Conservation (phyloP, 2,888 invertebrate species). For the Boloria selene region DNA sequence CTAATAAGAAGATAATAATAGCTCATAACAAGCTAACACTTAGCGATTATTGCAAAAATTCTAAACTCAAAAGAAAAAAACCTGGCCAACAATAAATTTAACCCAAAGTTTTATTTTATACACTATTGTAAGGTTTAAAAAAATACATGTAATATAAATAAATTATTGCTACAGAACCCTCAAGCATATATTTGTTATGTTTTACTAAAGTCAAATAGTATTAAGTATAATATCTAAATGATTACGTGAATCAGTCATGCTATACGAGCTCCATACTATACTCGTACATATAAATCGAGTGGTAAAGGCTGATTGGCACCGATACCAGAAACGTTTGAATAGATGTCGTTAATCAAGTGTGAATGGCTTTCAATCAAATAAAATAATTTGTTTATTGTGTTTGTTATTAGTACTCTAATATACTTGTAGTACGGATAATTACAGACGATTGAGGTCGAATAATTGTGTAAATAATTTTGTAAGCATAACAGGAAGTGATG, state of each 20-base stretch:
- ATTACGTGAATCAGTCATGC: too few relatives aligned
- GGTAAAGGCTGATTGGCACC: constrained; percentile 22
- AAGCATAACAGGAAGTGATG: too few relatives aligned
- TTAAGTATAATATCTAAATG: neutral
- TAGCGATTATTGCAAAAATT: too few relatives aligned
- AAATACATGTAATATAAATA: too few relatives aligned
- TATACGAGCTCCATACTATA: neutral
- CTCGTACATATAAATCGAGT: neutral
- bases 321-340: neutral
- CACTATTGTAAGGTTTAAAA: too few relatives aligned
- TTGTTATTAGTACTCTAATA: neutral
- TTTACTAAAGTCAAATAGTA: neutral
- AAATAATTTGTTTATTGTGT: constrained; percentile 18
- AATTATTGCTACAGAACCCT: too few relatives aligned
- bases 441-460: neutral
- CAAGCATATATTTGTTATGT: neutral
- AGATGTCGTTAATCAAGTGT: constrained; percentile 21
- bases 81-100: too few relatives aligned
- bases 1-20: too few relatives aligned
- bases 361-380: constrained; percentile 18
- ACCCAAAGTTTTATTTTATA: too few relatives aligned
- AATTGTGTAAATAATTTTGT: neutral
- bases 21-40: too few relatives aligned
- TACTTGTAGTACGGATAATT: neutral
- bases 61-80: too few relatives aligned